phyloP scores from a whole-genome alignment of 2,888 invertebrate genomes.

The Poecilobothrus nobilitatus region DNA sequence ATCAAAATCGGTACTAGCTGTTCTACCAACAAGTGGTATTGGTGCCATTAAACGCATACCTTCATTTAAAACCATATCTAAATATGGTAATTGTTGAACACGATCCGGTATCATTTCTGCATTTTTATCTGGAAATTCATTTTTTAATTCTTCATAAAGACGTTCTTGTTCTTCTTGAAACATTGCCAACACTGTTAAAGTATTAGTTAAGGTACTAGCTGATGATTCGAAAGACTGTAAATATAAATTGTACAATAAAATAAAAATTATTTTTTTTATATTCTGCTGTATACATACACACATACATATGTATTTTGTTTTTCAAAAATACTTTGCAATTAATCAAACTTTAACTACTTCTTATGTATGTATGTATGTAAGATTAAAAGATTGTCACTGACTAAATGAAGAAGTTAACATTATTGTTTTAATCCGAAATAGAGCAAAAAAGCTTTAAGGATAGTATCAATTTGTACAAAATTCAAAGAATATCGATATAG shows the following conservation, averaged over 20 bases:
- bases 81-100: constrained; percentile 13
- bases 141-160: constrained; percentile 15
- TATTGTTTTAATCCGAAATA: no score
- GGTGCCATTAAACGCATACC: constrained; percentile 14
- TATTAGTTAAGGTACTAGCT: constrained; percentile 4
- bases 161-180: constrained; percentile 20
- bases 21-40: constrained; percentile 14
- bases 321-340: no score
- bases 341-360: no score
- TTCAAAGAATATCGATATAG: no score
- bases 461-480: no score
- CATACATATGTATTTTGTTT: no score
- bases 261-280: no score
- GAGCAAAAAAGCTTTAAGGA: no score
- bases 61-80: constrained; percentile 17
- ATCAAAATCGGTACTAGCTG: neutral
- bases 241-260: neutral
- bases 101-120: constrained; percentile 11
- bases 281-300: no score
- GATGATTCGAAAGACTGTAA: constrained; percentile 10
- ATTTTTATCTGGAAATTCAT: constrained; percentile 14
- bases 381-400: no score
- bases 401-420: no score
- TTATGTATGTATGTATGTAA: no score
- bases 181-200: constrained; percentile 15